Base-by-base conservation (phyloP, 2,888 invertebrate genomes). In the Melitaea athalia region DNA sequence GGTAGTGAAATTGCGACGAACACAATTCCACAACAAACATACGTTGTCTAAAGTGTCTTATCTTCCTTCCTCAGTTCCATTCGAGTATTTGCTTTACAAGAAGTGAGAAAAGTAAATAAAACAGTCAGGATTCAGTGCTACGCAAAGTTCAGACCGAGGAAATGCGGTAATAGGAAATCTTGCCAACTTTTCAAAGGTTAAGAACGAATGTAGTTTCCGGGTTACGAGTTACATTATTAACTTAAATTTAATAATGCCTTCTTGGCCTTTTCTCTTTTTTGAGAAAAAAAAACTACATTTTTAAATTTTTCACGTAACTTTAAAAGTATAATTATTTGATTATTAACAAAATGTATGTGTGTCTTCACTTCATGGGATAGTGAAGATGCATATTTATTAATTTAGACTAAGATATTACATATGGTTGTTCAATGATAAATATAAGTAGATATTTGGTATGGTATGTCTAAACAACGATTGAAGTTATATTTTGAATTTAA, bases 121-220 rank as follows among this genome's bases (percentile, higher is more conserved):
- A 81, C 75, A 78, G 77, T 77, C 76, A n/a, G 75, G 76, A 78
- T 79, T 79, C 78, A 72, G 65, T 72, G 76, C 78, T 76, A 75
- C 74, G 75, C 71, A 77, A 81, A 81, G 80, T 82, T 83, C 72
- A 72, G 74, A 77, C 70, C 70, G 74, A 69, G 69, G 69, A 72
- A 68, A 72, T 75, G 68, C 70, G 79, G 80, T 82, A 79, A 81
- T 81, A 80, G 81, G 83, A 81, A 81, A 82, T 84, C 81, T 83
- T 80, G 80, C 76, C 76, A 84, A 84, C 80, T 84, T 78, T 75
- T 80, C 81, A 81, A 82, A 84, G 83, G 81, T 79, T 81, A 73
- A 68, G 75, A 81, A 79, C 79, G 80, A 81, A 79, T 78, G 81
- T 81, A 80, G 80, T 80, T 82, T 78, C 78, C 77, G 75, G 75